Conservation (phyloP, 1,140 invertebrate genomes). For the Artemia franciscana region DNA sequence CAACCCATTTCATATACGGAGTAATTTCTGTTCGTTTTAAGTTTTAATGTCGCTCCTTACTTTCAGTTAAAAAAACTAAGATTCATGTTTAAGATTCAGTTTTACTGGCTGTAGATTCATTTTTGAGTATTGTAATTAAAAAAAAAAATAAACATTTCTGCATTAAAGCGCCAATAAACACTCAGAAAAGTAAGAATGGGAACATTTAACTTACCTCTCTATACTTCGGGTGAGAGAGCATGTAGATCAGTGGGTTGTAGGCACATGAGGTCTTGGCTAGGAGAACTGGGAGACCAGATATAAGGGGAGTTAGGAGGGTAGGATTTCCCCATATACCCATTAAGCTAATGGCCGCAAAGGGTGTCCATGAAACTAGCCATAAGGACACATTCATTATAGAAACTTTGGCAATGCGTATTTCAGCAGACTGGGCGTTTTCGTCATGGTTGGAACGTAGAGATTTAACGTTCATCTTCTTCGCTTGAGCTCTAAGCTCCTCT, state of each 20-base stretch:
- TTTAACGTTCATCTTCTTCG: slow-evolving; percentile 79
- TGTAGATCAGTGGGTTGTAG: slow-evolving; percentile 7
- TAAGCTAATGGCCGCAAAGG: slow-evolving; percentile 51
- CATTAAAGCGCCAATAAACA: too few species aligned
- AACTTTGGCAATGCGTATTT: slow-evolving; percentile 56
- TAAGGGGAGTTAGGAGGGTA: slow-evolving; percentile 17
- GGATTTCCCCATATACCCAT: slow-evolving; percentile 30
- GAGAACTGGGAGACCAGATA: slow-evolving; percentile 8
- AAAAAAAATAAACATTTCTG: too few species aligned
- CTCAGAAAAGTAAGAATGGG: too few species aligned
- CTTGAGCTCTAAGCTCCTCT: slow-evolving; percentile 28
- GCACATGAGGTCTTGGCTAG: slow-evolving; percentile 7
- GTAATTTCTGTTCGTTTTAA: too few species aligned
- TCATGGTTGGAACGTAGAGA: slow-evolving; percentile 48
- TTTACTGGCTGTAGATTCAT: too few species aligned
- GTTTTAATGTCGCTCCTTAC: too few species aligned
- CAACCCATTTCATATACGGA: too few species aligned
- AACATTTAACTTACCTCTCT: not conserved
- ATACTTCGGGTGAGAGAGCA: not conserved
- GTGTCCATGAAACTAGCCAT: slow-evolving; percentile 65
- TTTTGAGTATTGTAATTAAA: too few species aligned
- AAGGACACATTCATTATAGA: slow-evolving; percentile 53
- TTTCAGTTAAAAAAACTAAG: too few species aligned
- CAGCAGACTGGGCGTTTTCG: slow-evolving; percentile 39
- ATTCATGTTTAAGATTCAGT: too few species aligned